Evolutionary conservation across 1,140 invertebrate genomes (phyloP), one percentile per base, ranked within the genome.

Genomic region (Gyrodactylus salaris): DNA sequence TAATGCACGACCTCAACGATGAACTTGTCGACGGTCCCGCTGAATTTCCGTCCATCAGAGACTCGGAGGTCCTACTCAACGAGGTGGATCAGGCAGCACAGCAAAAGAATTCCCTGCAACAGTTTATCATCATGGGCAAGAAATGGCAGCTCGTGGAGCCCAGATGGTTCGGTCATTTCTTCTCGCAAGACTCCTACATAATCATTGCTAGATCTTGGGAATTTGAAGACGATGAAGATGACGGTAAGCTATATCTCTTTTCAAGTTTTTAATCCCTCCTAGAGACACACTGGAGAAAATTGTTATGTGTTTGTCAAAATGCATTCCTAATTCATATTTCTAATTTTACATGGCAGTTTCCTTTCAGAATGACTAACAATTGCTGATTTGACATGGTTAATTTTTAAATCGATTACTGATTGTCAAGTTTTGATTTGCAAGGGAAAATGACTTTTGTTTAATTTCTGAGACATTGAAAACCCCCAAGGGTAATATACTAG

Each of bases 171-270:
- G 85, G 86, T 68, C 85, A 86, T 76, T 98, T 98, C 82, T 87
- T 94, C 80, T 90, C 87, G 74, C 86, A 86, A 76, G 93, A 98
- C 80, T 97, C 92, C 80, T 99, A 99, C 78, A 93, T 98, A 20
- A 96, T 98, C 80, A 83, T 79, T 86, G 89, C 77, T 90, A 84
- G 86, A 94, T 76, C 88, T 85, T 25, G 78, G 83, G 68, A 85
- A 87, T 74, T 68, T 16, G 83, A 83, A 16, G 78, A 77, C 68
- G 76, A 75, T 1, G 74, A 76, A 22, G 75, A 75, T n/a, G 70
- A 68, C 0, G 78, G 77, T 21, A 85, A 85, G 0, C 85, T 79
- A 26, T n/a, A n/a, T n/a, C n/a, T n/a, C n/a, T n/a, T n/a, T n/a
- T n/a, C n/a, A n/a, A n/a, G n/a, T n/a, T n/a, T n/a, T n/a, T n/a